Evolutionary conservation across 2,888 invertebrate species (phyloP), one percentile per base, ranked within the genome.

Genomic region (Pachymerium ferrugineum): DNA sequence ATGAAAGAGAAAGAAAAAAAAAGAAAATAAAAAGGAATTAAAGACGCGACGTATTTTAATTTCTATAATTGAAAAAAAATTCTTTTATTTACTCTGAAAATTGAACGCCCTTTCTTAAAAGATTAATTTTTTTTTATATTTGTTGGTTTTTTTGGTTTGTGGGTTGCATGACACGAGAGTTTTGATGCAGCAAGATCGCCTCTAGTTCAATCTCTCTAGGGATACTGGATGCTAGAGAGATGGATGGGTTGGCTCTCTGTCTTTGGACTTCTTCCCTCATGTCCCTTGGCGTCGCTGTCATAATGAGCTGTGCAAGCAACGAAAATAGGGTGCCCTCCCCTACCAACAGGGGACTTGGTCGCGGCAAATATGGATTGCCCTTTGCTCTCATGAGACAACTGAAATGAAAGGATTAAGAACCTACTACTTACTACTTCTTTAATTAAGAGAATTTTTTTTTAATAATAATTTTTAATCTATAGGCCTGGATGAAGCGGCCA

Each of bases 321-420:
- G 68, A 73, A 68, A 67, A 73, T 67, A 62, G 62, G 73, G 68
- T 69, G 38, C 73, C 73, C 25, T 68, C 69, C 38, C 68, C 28
- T 16, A 6, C 22, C 19, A 35, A 28, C 25, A 12, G 68, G 73
- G 68, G 68, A 73, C 73, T 22, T 10, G 73, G 35, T 35, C 33
- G 33, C 35, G 62, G 73, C 73, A 30, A 70, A 31, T 70, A 33
- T 70, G 70, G 31, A 70, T 70, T 70, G 70, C 19, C 8, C 10
- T 70, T 1, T 30, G 35, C 14, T 30, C 35, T 70, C 70, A 14
- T 2, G 62, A 8, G 62, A 12, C n/a, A n/a, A n/a, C n/a, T n/a
- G n/a, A n/a, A 62, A 25, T 62, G n/a, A 62, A 62, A 62, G 62
- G 28, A n/a, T 62, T 62, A 62, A 38, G 62, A 62, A 62, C 25